Evolutionary conservation across 2,797 vertebrate genomes (phyloP).

Genomic region (Apogon hyalosoma): DNA sequence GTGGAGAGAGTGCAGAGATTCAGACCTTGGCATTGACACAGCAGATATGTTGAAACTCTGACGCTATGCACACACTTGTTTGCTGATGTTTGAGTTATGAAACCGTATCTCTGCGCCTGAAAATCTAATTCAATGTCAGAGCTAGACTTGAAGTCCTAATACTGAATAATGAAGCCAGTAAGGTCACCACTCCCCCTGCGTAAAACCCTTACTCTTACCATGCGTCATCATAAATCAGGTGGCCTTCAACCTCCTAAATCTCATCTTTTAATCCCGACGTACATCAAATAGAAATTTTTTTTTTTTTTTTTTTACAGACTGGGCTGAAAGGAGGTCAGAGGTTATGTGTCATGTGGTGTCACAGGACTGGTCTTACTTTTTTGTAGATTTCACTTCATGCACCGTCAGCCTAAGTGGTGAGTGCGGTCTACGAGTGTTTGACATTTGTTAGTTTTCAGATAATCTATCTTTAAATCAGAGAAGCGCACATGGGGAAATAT

Average conservation of each 20-base stretch:
- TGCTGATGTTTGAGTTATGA: slow-evolving; percentile 39
- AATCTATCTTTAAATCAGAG: slow-evolving; percentile 36
- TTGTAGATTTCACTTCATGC: slow-evolving; percentile 7
- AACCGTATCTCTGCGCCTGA: slow-evolving; percentile 37
- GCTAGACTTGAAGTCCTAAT: slow-evolving; percentile 49
- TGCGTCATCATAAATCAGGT: slow-evolving; percentile 41
- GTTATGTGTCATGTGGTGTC: slow-evolving; percentile 34
- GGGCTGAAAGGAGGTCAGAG: slow-evolving; percentile 5
- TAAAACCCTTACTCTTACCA: neutral
- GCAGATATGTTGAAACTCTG: slow-evolving; percentile 20
- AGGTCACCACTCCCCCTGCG: slow-evolving; percentile 9
- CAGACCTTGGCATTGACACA: neutral
- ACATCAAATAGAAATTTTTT: slow-evolving; percentile 1
- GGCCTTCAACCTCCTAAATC: slow-evolving; percentile 6
- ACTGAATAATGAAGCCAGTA: slow-evolving; percentile 36
- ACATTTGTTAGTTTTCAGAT: slow-evolving; percentile 34
- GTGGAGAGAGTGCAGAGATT: neutral
- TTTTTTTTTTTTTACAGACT: neutral
- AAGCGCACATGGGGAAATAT: slow-evolving; percentile 18
- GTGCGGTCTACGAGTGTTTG: neutral
- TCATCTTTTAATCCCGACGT: slow-evolving; percentile 1
- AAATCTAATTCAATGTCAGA: slow-evolving; percentile 18
- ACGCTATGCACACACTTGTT: slow-evolving; percentile 38
- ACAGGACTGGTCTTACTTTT: slow-evolving; percentile 3
- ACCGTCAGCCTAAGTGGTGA: neutral